Percentiles rank a stretch among this genome's conserved stretches.
Conservation (phyloP, 2,888 invertebrate genomes). For the Andrena trimmerana region DNA sequence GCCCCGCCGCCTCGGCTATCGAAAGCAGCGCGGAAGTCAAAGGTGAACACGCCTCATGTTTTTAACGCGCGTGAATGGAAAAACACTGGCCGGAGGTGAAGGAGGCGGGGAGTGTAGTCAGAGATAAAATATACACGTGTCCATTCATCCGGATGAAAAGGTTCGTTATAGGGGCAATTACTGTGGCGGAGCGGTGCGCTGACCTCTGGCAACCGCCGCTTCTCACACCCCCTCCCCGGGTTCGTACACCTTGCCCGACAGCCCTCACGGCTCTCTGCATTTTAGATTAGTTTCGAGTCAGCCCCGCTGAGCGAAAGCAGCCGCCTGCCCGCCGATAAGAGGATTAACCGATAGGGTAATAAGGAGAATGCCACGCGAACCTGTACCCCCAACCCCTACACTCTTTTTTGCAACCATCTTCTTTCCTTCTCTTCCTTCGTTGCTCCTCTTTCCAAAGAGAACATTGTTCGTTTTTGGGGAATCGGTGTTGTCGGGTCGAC, state of each 20-base stretch:
- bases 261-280: conserved; percentile 51
- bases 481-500: too few relatives aligned
- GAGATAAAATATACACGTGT: conserved; percentile 57
- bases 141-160: conserved; percentile 63
- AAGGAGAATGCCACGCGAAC: conserved; percentile 52
- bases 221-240: neutral
- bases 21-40: conserved; percentile 6
- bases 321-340: conserved; percentile 55
- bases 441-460: neutral
- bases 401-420: neutral
- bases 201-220: conserved; percentile 40
- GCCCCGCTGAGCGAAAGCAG: conserved; percentile 38
- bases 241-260: conserved; percentile 25
- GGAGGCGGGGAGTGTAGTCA: conserved; percentile 12
- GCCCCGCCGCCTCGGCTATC: neutral
- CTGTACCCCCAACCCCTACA: neutral
- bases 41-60: conserved; percentile 7
- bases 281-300: conserved; percentile 64
- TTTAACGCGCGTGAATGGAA: conserved; percentile 21
- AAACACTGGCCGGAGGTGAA: conserved; percentile 4
- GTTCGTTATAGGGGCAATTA: conserved; percentile 64
- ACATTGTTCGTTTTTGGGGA: too few relatives aligned
- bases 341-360: conserved; percentile 67
- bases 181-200: conserved; percentile 48
- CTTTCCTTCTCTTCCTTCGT: neutral